Evolutionary conservation across 2,113 vertebrate genomes (phyloP).

Genomic region (Alosa alosa): DNA sequence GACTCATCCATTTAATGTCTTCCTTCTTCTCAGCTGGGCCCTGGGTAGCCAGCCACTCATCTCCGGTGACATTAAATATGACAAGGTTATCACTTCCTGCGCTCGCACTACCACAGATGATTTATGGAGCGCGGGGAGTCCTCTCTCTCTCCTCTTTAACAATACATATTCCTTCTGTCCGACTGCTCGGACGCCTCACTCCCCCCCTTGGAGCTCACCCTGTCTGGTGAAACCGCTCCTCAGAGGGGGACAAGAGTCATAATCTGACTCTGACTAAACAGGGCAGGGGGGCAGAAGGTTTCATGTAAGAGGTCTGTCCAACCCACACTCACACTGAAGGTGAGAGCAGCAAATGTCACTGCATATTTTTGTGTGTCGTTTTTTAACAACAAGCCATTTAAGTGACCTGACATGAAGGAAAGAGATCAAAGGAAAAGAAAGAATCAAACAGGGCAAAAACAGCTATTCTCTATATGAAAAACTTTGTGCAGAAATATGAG

Average conservation of each 20-base stretch:
- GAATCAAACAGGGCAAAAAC: background rate
- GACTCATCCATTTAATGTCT: slow-evolving; percentile 12
- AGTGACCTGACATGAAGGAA: background rate
- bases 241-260: background rate
- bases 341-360: background rate
- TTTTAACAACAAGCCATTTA: background rate
- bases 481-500: background rate
- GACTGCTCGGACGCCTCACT: slow-evolving; percentile 8
- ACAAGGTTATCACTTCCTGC: slow-evolving; percentile 54
- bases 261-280: background rate
- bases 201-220: background rate
- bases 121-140: slow-evolving; percentile 45
- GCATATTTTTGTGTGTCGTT: background rate
- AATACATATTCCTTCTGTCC: slow-evolving; percentile 37
- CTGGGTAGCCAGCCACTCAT: slow-evolving; percentile 27
- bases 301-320: background rate
- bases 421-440: background rate
- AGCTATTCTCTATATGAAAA: background rate
- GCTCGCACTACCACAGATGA: slow-evolving; percentile 43
- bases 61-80: slow-evolving; percentile 49
- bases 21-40: slow-evolving; percentile 24
- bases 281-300: background rate
- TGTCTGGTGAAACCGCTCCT: background rate
- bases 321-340: background rate
- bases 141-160: slow-evolving; percentile 33